Percentiles rank a stretch among this genome's conserved stretches.
These are phyloP conservation scores for Zelleria hepariella DNA, from an alignment of 2,888 invertebrate genomes.

Conservation along the genomic window DNA sequence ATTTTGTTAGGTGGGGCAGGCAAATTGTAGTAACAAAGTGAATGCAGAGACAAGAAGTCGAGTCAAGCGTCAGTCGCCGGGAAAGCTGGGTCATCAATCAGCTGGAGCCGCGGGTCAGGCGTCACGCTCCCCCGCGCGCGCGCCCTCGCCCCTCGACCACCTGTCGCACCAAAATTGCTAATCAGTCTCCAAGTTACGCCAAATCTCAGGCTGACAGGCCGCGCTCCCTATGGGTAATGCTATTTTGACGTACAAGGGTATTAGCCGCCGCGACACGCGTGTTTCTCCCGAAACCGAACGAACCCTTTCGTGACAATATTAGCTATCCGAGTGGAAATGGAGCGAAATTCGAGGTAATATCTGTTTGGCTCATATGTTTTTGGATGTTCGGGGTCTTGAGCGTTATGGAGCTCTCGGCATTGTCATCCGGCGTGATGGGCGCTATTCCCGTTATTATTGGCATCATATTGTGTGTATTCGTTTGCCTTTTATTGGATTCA, in stretches of 20 bases:
- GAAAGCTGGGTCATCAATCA: slow-evolving; percentile 49
- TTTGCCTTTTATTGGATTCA: not conserved
- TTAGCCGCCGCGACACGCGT: slow-evolving; percentile 31
- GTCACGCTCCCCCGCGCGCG: slow-evolving; percentile 17
- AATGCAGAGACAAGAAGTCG: slow-evolving; percentile 36
- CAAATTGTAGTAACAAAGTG: slow-evolving; percentile 11
- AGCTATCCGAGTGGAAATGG: slow-evolving; percentile 7
- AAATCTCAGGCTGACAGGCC: slow-evolving; percentile 60
- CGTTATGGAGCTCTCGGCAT: not conserved
- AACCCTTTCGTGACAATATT: slow-evolving; percentile 6
- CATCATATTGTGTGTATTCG: not conserved
- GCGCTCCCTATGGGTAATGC: slow-evolving; percentile 40
- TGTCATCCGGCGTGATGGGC: not conserved
- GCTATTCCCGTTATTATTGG: not conserved
- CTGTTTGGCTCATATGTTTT: slow-evolving; percentile 3
- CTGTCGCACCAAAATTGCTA: slow-evolving; percentile 67
- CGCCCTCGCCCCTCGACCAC: slow-evolving; percentile 39
- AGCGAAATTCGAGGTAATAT: slow-evolving; percentile 5
- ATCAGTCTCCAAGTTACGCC: slow-evolving; percentile 68
- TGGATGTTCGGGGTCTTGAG: not conserved
- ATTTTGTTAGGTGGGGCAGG: slow-evolving; percentile 5
- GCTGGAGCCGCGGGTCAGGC: slow-evolving; percentile 49
- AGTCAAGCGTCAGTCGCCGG: slow-evolving; percentile 23
- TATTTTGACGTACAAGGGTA: slow-evolving; percentile 59
- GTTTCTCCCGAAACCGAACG: slow-evolving; percentile 21